Evolutionary conservation across 2,888 invertebrate genomes (phyloP), one percentile per base, ranked within the genome.

Genomic region (Crocallis elinguaria): DNA sequence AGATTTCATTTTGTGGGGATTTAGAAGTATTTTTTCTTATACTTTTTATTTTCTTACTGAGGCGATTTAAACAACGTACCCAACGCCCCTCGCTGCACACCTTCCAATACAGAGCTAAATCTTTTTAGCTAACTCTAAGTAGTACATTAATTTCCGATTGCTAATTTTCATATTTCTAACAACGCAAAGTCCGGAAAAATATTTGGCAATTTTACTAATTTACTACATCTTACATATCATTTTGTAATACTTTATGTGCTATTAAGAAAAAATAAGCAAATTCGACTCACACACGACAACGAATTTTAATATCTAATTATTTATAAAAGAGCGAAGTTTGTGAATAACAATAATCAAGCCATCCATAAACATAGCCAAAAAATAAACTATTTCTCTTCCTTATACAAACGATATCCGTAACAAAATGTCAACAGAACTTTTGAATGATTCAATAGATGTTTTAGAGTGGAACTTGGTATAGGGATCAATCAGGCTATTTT

Each of bases 161-260:
- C 29, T 12, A 29, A 29, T 27, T n/a, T 29, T 29, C 4, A 12
- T 29, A 29, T 29, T n/a, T 11, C 12, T 25, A 3, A n/a, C 3
- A 11, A 29, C 29, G 11, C 11, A 29, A 2, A 11, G 12, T 29
- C 5, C 29, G n/a, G 29, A 29, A 53, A 57, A 43, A 45, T 45
- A 51, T 59, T 58, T 57, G 43, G 50, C 55, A 23, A 42, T 30
- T 33, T 48, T 16, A 21, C 19, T 43, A 38, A 42, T 16, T 7
- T 14, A 25, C 13, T 41, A 39, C 48, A 13, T 27, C 38, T 12
- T 25, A 14, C 25, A 14, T 9, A 11, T 11, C 9, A 35, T 12
- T 30, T 36, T 36, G 11, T 30, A 17, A 23, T 12, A 43, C 16
- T 23, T 43, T 19, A 19, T 14, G 9, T 37, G 11, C 23, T 30